These are phyloP conservation scores for Hemaris fuciformis DNA, from an alignment of 2,888 invertebrate species.

Conservation along the genomic window DNA sequence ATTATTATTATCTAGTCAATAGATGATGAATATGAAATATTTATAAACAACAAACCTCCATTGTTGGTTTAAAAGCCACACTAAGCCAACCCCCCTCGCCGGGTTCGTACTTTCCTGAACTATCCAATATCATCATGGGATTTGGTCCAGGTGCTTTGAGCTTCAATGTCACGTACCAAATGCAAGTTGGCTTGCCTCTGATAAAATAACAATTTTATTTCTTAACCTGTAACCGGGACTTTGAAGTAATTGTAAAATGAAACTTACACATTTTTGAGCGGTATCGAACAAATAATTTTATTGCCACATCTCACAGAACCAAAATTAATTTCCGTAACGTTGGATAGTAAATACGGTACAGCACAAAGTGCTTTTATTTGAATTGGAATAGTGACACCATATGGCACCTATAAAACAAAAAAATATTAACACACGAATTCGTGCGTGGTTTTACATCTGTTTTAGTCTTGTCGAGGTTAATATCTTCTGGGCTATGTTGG, in stretches of 20 bases:
- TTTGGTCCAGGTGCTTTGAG: conserved; percentile 50
- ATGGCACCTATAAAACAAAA: conserved; percentile 64
- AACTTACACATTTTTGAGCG: conserved; percentile 82
- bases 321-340: conserved; percentile 73
- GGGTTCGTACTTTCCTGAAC: conserved; percentile 73
- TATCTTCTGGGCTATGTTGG: too few relatives aligned
- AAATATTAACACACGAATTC: not conserved
- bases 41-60: conserved; percentile 48
- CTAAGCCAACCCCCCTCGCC: conserved; percentile 75
- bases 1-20: not conserved
- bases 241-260: not conserved
- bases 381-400: conserved; percentile 82
- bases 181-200: conserved; percentile 80
- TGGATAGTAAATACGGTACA: conserved; percentile 77
- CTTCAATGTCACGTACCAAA: conserved; percentile 76
- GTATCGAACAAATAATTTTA: conserved; percentile 75
- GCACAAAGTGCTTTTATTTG: conserved; percentile 80
- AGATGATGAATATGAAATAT: not conserved
- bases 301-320: conserved; percentile 82
- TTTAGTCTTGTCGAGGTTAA: too few relatives aligned
- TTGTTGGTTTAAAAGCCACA: conserved; percentile 81
- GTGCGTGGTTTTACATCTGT: too few relatives aligned
- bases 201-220: conserved; percentile 21
- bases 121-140: conserved; percentile 60
- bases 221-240: not conserved